phyloP scores from a whole-genome alignment of 2,888 invertebrate species.

The Phymatocera aterrima region DNA sequence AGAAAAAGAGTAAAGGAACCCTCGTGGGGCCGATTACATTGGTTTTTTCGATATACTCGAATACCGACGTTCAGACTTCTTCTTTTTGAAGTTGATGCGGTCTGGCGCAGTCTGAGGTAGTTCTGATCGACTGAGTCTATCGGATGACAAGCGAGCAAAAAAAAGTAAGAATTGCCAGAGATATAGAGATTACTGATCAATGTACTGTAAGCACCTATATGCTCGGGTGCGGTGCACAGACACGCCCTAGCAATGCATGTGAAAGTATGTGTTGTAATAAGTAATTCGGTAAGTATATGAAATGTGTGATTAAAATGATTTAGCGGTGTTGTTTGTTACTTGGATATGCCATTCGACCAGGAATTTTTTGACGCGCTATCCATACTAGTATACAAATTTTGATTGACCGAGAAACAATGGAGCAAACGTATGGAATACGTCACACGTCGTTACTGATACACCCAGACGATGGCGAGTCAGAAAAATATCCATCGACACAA shows the following conservation, averaged over 20 bases:
- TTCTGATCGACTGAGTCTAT: neutral
- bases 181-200: neutral
- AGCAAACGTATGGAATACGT: neutral
- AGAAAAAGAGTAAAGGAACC: neutral
- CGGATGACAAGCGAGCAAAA: neutral
- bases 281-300: slow-evolving; percentile 18
- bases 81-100: neutral
- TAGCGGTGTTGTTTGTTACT: slow-evolving; percentile 13
- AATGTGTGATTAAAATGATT: slow-evolving; percentile 24
- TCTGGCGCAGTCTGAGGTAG: neutral
- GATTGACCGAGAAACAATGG: neutral
- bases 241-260: too few species aligned
- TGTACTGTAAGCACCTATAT: neutral
- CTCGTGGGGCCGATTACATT: slow-evolving; percentile 33
- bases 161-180: neutral
- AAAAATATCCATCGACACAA: slow-evolving; percentile 18
- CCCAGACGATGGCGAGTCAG: neutral
- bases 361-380: neutral
- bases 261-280: neutral
- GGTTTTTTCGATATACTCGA: slow-evolving; percentile 26
- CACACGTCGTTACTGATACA: slow-evolving; percentile 12
- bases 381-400: neutral
- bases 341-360: neutral
- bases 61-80: neutral
- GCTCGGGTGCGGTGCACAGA: too few species aligned